Conservation (phyloP, 2,797 vertebrate species). For the Micrastur ruficollis region DNA sequence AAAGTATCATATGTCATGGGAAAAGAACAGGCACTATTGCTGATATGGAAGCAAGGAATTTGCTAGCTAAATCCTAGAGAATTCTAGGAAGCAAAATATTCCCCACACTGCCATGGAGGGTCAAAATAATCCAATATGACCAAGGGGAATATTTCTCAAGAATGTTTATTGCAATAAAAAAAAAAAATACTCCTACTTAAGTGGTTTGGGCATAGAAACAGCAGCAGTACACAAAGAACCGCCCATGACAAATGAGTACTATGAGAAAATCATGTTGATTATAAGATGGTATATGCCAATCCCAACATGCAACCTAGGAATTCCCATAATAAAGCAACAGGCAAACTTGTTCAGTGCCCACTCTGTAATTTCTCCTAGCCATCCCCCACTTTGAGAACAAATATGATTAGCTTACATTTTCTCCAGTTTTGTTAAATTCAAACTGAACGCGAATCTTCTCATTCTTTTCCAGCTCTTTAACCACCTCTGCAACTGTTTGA, state of each 20-base stretch:
- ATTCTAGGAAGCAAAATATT: slow-evolving; percentile 6
- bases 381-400: neutral
- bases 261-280: neutral
- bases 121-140: neutral
- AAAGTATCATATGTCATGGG: neutral
- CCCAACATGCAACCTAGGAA: neutral
- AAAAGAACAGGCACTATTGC: neutral
- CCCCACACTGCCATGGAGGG: neutral
- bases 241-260: rapidly evolving
- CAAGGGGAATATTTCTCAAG: neutral
- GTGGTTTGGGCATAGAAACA: neutral
- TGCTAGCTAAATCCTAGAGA: slow-evolving; percentile 16
- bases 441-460: slow-evolving; percentile 86
- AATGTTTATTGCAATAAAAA: neutral
- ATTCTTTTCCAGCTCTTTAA: slow-evolving; percentile 86
- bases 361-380: neutral
- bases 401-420: slow-evolving; percentile 76
- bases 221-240: neutral
- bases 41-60: neutral
- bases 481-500: slow-evolving; percentile 86
- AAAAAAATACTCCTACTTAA: neutral
- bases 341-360: neutral
- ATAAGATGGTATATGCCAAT: rapidly evolving
- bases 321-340: rapidly evolving
- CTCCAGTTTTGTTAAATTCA: slow-evolving; percentile 70